A percentile compares a stretch with the other conserved stretches of the same genome.
Evolutionary conservation across 1,140 invertebrate species (phyloP).

Genomic region (Drosophila melanica): DNA sequence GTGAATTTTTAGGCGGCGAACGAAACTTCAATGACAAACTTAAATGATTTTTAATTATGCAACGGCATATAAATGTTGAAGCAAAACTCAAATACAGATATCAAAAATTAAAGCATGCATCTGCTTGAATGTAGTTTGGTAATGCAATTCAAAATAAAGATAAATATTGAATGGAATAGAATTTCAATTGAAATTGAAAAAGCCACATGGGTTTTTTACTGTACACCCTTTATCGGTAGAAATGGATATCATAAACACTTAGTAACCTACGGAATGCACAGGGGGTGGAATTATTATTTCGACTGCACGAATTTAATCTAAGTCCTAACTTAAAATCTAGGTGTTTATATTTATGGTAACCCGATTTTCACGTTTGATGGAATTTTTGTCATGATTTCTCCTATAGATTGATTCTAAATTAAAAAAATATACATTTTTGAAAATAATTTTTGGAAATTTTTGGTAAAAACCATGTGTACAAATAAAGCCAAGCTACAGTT

Average conservation of each 20-base stretch:
- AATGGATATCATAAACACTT: neutral
- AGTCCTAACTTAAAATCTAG: too few relatives aligned
- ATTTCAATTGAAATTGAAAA: constrained; percentile 31
- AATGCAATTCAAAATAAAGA: constrained; percentile 46
- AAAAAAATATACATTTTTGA: too few relatives aligned
- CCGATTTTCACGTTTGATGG: too few relatives aligned
- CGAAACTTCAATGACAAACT: constrained; percentile 38
- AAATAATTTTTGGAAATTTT: too few relatives aligned
- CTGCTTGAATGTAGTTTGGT: constrained; percentile 33
- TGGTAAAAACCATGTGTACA: too few relatives aligned
- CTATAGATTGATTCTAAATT: too few relatives aligned
- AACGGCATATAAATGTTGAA: constrained; percentile 16
- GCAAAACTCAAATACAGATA: constrained; percentile 11
- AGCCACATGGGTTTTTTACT: constrained; percentile 12
- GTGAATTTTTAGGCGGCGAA: constrained; percentile 22
- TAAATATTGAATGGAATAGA: constrained; percentile 58
- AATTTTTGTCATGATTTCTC: too few relatives aligned
- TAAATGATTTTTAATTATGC: constrained; percentile 73
- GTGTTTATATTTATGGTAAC: too few relatives aligned
- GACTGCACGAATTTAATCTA: too few relatives aligned
- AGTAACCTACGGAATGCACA: too few relatives aligned
- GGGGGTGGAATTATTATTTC: too few relatives aligned
- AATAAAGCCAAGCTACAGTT: too few relatives aligned
- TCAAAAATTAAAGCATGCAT: constrained; percentile 20
- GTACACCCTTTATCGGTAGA: neutral